Evolutionary conservation across 2,888 invertebrate species (phyloP), one percentile per base, ranked within the genome.

Genomic region (Syrphus vitripennis): DNA sequence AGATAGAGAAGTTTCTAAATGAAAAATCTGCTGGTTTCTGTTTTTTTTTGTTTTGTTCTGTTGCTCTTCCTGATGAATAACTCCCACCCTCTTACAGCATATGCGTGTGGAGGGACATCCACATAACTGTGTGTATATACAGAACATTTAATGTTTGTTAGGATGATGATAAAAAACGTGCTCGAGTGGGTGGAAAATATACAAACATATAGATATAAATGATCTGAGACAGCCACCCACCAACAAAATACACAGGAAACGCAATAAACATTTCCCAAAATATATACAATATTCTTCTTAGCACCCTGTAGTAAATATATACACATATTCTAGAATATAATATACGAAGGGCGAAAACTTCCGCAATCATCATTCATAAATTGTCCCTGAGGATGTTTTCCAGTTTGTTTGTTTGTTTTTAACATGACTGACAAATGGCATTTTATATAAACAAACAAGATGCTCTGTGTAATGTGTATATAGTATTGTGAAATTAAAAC

Each of bases 361-460:
- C 72, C 67, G 84, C 61, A 80, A 80, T 76, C 59, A 80, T 76
- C 65, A 77, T 84, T 80, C 80, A 76, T 72, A 84, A 76, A 76
- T 84, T 77, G 55, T 80, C 61, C 80, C 80, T 37, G 12, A 80
- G 84, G 76, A 77, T 71, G 67, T 80, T 76, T 76, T 71, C 53
- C 45, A 76, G 57, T 57, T 76, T 55, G 74, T 69, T 78, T 84
- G 75, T 57, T 76, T 65, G 84, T 84, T 82, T 48, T 31, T 71
- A 59, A 76, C 80, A 83, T 71, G 76, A 48, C 53, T 84, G 76
- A 80, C 80, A 84, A 84, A 84, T 80, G 72, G 80, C 45, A 76
- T 84, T 75, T 76, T 50, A 80, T 53, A 80, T n/a, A 48, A 71
- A 65, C 37, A 63, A 40, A 63, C 37, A 63, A 50, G 3, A 50